Base-by-base conservation (phyloP, 2,797 vertebrate species). In the Sandelia bainsii region DNA sequence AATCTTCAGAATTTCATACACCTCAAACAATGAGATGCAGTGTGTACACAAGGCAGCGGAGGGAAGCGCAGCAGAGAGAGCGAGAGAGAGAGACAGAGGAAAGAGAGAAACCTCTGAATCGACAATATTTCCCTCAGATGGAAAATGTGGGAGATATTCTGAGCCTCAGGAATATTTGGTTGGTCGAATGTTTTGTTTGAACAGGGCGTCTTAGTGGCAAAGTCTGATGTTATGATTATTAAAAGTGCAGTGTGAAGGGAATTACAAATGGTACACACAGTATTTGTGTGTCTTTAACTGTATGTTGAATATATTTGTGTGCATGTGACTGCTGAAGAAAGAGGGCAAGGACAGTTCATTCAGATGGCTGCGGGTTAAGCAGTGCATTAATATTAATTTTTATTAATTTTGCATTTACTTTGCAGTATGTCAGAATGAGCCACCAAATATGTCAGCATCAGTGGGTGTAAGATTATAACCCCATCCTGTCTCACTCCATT, bases 151-250 rank as follows among this genome's bases (percentile, higher is more conserved):
- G 73, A 87, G 82, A 88, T 89, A 86, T 89, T 90, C 80, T 72
- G 75, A 83, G 84, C 66, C 88, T 62, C 74, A 5, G 76, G 86
- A 84, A 80, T 87, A 77, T 91, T 90, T 87, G 76, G 72, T 89
- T 78, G 76, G 84, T 77, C 54, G 46, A 84, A 62, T 74, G 80
- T 86, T 90, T 88, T 89, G 90, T 94, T 91, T 93, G 85, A 89
- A 86, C 72, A 75, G 68, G 71, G 72, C 44, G 61, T 80, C 78
- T 80, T 80, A 80, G 77, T 82, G 77, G 86, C 80, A 82, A 72
- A 86, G 68, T 64, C 82, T 64, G 62, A 83, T 84, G 81, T 83
- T 85, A 89, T 91, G 87, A 88, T 90, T 87, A 92, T 93, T 92
- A 85, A 88, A 93, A 89, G 71, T 79, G 79, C 76, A 87, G 65